A percentile compares a stretch with the other conserved stretches of the same genome.
These are phyloP conservation scores for Diorhabda carinulata DNA, from an alignment of 1,140 invertebrate species.

Conservation along the genomic window DNA sequence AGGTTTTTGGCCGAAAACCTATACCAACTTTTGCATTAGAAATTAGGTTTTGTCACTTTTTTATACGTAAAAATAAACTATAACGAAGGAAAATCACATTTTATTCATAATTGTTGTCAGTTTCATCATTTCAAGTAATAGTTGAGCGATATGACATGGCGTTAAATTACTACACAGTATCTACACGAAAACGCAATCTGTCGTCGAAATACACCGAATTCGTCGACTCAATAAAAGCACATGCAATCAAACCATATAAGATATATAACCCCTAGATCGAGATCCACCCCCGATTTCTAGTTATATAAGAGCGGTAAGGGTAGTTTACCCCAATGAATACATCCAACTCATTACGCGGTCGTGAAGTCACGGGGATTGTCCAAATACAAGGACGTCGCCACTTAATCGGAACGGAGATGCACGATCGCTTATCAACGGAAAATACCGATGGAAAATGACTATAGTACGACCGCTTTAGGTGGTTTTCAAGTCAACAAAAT, in stretches of 20 bases:
- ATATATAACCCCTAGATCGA: constrained; percentile 35
- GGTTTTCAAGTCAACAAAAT: too few species aligned
- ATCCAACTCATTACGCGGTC: constrained; percentile 39
- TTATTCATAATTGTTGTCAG: too few species aligned
- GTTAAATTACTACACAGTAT: constrained; percentile 7
- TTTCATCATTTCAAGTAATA: too few species aligned
- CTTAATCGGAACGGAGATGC: not conserved
- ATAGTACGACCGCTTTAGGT: too few species aligned
- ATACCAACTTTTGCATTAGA: too few species aligned
- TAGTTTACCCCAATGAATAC: constrained; percentile 38
- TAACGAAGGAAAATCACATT: too few species aligned
- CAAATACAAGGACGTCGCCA: constrained; percentile 7
- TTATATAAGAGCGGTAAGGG: constrained; percentile 32
- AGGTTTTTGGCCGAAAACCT: too few species aligned
- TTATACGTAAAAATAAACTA: too few species aligned
- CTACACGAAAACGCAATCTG: constrained; percentile 20
- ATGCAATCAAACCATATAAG: constrained; percentile 41
- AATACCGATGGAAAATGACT: not conserved
- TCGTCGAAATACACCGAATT: constrained; percentile 19
- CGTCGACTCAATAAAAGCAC: constrained; percentile 38
- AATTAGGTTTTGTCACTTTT: too few species aligned
- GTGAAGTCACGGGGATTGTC: constrained; percentile 36
- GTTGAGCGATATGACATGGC: too few species aligned
- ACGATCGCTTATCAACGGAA: not conserved
- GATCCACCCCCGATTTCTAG: constrained; percentile 26